Percentiles rank a stretch among this genome's conserved stretches.
Conservation (phyloP, 2,113 vertebrate genomes). For the Sinocyclocheilus anophthalmus region DNA sequence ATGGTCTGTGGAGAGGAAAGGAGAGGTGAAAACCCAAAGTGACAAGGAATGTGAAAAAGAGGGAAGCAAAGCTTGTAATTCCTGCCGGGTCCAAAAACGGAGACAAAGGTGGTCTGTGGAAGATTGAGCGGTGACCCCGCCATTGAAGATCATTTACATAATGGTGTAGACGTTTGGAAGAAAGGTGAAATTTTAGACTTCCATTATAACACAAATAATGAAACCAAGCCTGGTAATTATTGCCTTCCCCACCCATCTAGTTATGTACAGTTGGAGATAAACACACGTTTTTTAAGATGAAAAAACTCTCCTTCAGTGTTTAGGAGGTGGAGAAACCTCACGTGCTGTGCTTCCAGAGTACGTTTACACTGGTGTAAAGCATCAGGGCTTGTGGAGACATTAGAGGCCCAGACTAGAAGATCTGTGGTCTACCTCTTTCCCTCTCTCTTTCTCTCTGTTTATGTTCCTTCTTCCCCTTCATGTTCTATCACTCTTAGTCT, state of each 20-base stretch:
- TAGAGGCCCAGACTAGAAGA: slow-evolving; percentile 6
- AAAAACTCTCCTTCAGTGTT: not conserved
- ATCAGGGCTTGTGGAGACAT: slow-evolving; percentile 16
- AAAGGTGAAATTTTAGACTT: slow-evolving; percentile 42
- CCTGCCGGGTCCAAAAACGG: not conserved
- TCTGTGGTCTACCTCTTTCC: slow-evolving; percentile 31
- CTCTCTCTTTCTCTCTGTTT: slow-evolving; percentile 12
- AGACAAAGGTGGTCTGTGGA: slow-evolving; percentile 47
- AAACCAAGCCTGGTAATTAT: slow-evolving; percentile 33
- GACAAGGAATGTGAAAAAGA: slow-evolving; percentile 20
- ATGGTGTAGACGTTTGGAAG: slow-evolving; percentile 34
- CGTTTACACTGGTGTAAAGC: slow-evolving; percentile 3
- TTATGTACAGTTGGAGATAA: not conserved
- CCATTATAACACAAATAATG: slow-evolving; percentile 45
- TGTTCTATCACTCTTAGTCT: slow-evolving; percentile 59
- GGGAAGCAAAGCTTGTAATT: slow-evolving; percentile 28
- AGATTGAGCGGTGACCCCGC: slow-evolving; percentile 3
- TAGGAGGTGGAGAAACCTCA: slow-evolving; percentile 7
- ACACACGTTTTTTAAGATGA: too few species aligned
- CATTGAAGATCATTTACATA: slow-evolving; percentile 41
- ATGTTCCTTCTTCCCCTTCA: slow-evolving; percentile 24
- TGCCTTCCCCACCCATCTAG: slow-evolving; percentile 21
- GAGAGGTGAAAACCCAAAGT: slow-evolving; percentile 26
- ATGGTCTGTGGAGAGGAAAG: slow-evolving; percentile 2
- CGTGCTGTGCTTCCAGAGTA: slow-evolving; percentile 19